Percentiles rank a stretch among this genome's conserved stretches.
phyloP scores from a whole-genome alignment of 2,888 invertebrate genomes.

The Caenorhabditis panamensis region DNA sequence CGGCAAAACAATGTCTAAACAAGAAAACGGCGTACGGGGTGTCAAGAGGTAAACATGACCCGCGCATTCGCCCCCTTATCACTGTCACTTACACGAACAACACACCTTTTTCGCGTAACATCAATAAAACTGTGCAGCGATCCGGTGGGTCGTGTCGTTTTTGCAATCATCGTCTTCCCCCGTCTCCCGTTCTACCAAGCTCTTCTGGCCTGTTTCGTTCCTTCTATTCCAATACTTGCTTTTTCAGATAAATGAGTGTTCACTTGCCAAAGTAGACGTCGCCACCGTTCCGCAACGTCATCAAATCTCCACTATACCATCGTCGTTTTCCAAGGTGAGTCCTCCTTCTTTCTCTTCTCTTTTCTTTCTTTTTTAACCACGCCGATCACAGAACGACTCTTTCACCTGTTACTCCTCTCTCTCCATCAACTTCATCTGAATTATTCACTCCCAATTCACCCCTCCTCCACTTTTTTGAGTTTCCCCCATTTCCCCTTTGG shows the following conservation, averaged over 20 bases:
- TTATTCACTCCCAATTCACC: conserved; percentile 36
- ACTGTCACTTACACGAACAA: conserved; percentile 29
- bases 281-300: conserved; percentile 12
- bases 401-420: conserved; percentile 35
- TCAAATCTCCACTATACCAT: background rate
- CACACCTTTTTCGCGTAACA: conserved; percentile 45
- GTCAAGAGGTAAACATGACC: conserved; percentile 27
- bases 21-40: conserved; percentile 2
- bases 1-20: conserved; percentile 9
- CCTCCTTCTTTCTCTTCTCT: background rate
- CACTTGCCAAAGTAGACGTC: conserved; percentile 38
- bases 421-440: conserved; percentile 25
- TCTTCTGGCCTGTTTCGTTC: conserved; percentile 2
- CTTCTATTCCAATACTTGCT: background rate
- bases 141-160: conserved; percentile 10
- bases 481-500: background rate
- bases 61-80: conserved; percentile 34
- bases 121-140: conserved; percentile 29
- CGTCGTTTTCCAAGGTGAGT: conserved; percentile 37
- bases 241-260: conserved; percentile 47
- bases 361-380: conserved; percentile 15
- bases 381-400: conserved; percentile 49
- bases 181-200: background rate
- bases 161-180: conserved; percentile 2
- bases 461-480: background rate